phyloP scores from a whole-genome alignment of 2,113 vertebrate genomes.

The Tetraodon nigroviridis region DNA sequence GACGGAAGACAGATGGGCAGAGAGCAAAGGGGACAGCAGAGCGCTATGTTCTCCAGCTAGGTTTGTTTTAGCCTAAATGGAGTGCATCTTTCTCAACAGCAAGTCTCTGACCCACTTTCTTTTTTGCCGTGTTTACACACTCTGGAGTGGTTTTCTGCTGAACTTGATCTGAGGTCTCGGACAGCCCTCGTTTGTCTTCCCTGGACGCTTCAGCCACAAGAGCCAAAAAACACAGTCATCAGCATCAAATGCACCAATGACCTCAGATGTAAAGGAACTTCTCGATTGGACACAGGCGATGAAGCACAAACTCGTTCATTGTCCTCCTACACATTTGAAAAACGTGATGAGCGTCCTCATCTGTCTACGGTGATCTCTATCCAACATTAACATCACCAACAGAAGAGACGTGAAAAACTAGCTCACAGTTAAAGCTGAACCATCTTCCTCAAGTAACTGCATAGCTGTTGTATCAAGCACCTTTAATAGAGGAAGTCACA shows the following conservation, averaged over 20 bases:
- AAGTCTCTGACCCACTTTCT: slow-evolving; percentile 10
- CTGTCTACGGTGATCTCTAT: too few species aligned
- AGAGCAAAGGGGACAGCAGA: slow-evolving; percentile 2
- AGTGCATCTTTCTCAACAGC: slow-evolving; percentile 24
- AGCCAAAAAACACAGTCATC: slow-evolving; percentile 23
- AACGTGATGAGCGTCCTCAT: too few species aligned
- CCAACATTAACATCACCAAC: too few species aligned
- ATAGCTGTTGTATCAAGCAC: not conserved
- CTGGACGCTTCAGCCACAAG: slow-evolving; percentile 8
- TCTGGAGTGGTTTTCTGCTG: slow-evolving; percentile 23
- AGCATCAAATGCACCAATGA: slow-evolving; percentile 3
- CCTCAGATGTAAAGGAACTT: slow-evolving; percentile 25
- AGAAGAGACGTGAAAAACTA: too few species aligned
- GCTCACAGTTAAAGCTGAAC: not conserved
- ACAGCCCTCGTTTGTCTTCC: slow-evolving; percentile 27
- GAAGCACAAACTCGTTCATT: slow-evolving; percentile 7
- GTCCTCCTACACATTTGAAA: too few species aligned
- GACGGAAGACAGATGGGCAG: slow-evolving; percentile 32
- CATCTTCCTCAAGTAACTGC: not conserved
- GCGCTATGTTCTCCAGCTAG: slow-evolving; percentile 23
- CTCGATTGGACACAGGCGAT: slow-evolving; percentile 13
- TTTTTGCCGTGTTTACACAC: slow-evolving; percentile 23
- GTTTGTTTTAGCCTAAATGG: slow-evolving; percentile 26
- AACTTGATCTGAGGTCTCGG: slow-evolving; percentile 18
- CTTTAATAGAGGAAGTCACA: too few species aligned